Conservation (phyloP, 2,797 vertebrate species). For the Crocodylus rhombifer region DNA sequence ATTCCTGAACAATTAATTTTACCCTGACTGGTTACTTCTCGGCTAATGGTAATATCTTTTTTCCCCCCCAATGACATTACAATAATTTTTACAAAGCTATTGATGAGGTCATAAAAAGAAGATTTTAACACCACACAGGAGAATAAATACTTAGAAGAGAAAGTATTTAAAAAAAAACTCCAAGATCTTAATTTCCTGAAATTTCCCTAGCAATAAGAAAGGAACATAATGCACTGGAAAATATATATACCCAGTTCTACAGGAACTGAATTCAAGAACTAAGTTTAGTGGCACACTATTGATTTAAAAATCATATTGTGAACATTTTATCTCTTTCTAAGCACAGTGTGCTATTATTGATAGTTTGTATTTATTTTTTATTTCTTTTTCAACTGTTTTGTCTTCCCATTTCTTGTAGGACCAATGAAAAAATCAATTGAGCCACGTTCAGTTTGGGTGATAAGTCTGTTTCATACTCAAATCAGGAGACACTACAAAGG, state of each 20-base stretch:
- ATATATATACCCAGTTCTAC: not conserved
- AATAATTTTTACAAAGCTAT: not conserved
- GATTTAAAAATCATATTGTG: not conserved
- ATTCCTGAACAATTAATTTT: not conserved
- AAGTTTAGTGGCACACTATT: not conserved
- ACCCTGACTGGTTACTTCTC: not conserved
- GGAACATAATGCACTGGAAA: not conserved
- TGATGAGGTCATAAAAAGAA: not conserved
- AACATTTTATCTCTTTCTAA: not conserved
- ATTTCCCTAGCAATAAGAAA: not conserved
- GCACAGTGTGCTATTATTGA: not conserved
- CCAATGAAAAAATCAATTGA: not conserved
- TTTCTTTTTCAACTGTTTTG: not conserved
- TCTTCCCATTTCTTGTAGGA: not conserved
- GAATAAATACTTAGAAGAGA: not conserved
- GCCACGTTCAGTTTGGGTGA: not conserved
- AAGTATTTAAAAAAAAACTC: not conserved
- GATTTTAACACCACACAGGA: not conserved
- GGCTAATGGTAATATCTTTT: not conserved
- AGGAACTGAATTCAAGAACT: not conserved
- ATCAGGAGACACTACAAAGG: not conserved
- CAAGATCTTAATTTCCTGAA: not conserved
- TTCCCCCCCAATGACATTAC: not conserved
- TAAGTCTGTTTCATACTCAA: not conserved
- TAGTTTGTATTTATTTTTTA: not conserved